These are phyloP conservation scores for Chromoteleia sp. DNA, from an alignment of 2,888 invertebrate species.

Conservation along the genomic window DNA sequence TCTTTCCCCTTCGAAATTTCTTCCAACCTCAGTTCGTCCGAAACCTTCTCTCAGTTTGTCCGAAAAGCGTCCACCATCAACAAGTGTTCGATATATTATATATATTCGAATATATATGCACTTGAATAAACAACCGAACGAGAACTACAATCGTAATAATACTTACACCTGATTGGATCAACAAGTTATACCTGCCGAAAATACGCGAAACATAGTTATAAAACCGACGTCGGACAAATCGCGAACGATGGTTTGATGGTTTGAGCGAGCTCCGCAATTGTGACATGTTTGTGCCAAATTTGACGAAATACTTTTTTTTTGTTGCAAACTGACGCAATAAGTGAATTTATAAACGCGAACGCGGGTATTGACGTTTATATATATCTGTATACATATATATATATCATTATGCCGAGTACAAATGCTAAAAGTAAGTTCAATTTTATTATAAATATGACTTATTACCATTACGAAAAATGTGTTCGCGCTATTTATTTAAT, in stretches of 20 bases:
- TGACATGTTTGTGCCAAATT: slow-evolving; percentile 46
- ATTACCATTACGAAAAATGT: no score
- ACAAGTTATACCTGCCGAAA: not conserved
- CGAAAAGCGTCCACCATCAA: slow-evolving; percentile 10
- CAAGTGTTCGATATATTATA: slow-evolving; percentile 23
- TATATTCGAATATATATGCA: not conserved
- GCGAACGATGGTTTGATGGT: no score
- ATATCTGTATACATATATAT: no score
- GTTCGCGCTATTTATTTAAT: no score
- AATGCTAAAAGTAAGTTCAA: slow-evolving; percentile 10
- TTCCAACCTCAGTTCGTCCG: slow-evolving; percentile 12
- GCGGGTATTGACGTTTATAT: slow-evolving; percentile 21
- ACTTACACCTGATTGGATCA: not conserved
- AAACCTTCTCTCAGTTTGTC: not conserved
- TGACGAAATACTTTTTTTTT: slow-evolving; percentile 12
- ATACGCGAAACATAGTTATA: no score
- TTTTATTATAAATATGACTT: no score
- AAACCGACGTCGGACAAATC: no score
- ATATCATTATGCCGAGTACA: slow-evolving; percentile 25
- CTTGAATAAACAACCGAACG: not conserved
- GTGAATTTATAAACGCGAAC: slow-evolving; percentile 1
- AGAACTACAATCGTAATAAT: not conserved
- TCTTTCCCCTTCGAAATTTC: slow-evolving; percentile 18
- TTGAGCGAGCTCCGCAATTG: not conserved
- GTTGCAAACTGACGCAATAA: slow-evolving; percentile 33